Evolutionary conservation across 2,888 invertebrate species (phyloP), one percentile per base, ranked within the genome.

Genomic region (Melieria picta): DNA sequence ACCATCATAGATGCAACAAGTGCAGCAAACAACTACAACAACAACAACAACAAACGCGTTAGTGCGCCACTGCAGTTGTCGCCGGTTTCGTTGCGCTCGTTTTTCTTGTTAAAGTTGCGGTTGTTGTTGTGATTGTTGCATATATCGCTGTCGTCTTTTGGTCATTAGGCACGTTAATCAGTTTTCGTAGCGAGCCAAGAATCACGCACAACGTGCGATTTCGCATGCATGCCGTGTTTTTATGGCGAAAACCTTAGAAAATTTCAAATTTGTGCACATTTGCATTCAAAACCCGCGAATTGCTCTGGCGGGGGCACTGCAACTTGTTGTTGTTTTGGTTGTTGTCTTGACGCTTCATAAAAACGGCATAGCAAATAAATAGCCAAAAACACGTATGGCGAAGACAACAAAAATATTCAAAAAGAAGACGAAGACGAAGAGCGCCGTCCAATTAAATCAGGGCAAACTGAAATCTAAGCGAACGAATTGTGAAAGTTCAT

Each of bases 391-490:
- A 47, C 58, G 57, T 45, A 10, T 66, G 47, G 60, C 57, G 30
- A n/a, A 42, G n/a, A n/a, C 13, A 65, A 65, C 52, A 65, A 45
- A 55, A 52, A 55, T 5, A 5, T 7, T 7, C 4, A 9, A 11
- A 10, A 13, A 45, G 13, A 3, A 6, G 43, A 52, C 45, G 43
- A 43, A 64, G 13, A 42, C 52, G 47, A 58, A 42, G 50, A 30
- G 50, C 42, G 48, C 45, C 61, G 16, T 42, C 55, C 71, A 71
- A 68, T 68, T 68, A 73, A 73, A 73, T 71, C 73, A 73, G 73
- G 73, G 68, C 73, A 73, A 70, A 58, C 65, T 30, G 30, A 30
- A 30, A 30, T 30, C 30, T 30, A 30, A 30, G 3, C 30, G 30
- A 30, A 30, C 30, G 30, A 30, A 30, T 30, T 30, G 30, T 30